Evolutionary conservation across 2,888 invertebrate genomes (phyloP).

Genomic region (Pogonocherus hispidulus): DNA sequence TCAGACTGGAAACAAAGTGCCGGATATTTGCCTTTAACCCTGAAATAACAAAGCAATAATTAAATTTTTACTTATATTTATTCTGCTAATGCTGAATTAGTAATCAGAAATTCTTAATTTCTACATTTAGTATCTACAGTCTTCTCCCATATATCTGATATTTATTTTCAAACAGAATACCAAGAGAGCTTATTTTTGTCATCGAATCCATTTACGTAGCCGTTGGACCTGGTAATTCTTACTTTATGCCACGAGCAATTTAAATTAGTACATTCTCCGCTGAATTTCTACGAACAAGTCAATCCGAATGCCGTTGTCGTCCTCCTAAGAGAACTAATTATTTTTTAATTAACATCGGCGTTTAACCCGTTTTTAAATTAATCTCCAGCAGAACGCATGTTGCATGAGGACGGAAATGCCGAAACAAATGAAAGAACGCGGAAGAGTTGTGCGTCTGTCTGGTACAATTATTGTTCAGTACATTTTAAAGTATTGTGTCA

Average conservation of each 20-base stretch:
- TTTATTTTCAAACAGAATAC: constrained; percentile 5
- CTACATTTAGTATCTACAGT: background rate
- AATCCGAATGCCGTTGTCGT: constrained; percentile 33
- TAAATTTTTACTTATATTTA: no score
- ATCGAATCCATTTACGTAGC: constrained; percentile 28
- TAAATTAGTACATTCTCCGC: constrained; percentile 39
- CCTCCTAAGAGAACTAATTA: constrained; percentile 48
- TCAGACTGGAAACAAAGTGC: no score
- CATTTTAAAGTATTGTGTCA: background rate
- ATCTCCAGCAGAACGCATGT: constrained; percentile 46
- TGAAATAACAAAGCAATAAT: no score
- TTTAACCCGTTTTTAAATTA: constrained; percentile 54
- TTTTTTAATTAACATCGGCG: constrained; percentile 54
- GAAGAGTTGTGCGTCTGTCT: background rate
- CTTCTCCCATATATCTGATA: background rate
- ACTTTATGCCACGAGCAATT: constrained; percentile 42
- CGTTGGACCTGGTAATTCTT: constrained; percentile 40
- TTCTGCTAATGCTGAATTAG: no score
- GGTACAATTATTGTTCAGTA: background rate
- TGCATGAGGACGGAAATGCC: background rate
- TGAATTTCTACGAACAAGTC: constrained; percentile 37
- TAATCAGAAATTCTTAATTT: no score
- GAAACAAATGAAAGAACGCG: constrained; percentile 16
- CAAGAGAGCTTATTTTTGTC: constrained; percentile 16
- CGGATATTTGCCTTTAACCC: no score